A percentile compares a stretch with the other conserved stretches of the same genome.
Evolutionary conservation across 2,888 invertebrate genomes (phyloP).

Genomic region (Thelaira solivaga): DNA sequence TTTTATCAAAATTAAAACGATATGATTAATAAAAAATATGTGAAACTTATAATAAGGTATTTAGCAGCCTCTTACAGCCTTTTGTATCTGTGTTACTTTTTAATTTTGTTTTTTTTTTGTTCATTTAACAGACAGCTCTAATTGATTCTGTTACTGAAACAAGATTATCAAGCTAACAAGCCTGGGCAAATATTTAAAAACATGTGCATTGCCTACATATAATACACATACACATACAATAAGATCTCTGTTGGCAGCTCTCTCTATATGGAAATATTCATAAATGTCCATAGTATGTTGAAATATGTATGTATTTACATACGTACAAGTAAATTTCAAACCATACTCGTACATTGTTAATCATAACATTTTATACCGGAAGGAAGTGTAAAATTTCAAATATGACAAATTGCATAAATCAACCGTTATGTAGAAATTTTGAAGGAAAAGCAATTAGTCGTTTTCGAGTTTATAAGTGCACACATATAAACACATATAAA

Average conservation of each 20-base stretch:
- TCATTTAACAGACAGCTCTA: not conserved
- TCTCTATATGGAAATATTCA: not conserved
- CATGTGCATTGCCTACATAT: not conserved
- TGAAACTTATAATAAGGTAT: too few species aligned
- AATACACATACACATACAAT: not conserved
- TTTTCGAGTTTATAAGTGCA: not conserved
- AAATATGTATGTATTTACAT: not conserved
- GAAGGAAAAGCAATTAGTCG: constrained; percentile 62
- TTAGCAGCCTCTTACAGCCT: too few species aligned
- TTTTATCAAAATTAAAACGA: too few species aligned
- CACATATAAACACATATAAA: not conserved
- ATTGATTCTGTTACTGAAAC: not conserved
- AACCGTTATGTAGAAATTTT: constrained; percentile 59
- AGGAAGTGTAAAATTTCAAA: constrained; percentile 66
- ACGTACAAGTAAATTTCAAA: not conserved
- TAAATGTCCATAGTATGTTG: not conserved
- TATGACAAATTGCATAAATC: constrained; percentile 66
- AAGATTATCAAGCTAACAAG: not conserved
- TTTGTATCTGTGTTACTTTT: too few species aligned
- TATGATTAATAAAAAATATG: too few species aligned
- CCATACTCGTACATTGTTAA: constrained; percentile 59
- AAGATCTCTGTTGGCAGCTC: not conserved
- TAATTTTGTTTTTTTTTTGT: too few species aligned
- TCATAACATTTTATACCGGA: constrained; percentile 61
- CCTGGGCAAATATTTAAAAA: not conserved